Evolutionary conservation across 2,888 invertebrate genomes (phyloP).

Genomic region (Agriopis aurantiaria): DNA sequence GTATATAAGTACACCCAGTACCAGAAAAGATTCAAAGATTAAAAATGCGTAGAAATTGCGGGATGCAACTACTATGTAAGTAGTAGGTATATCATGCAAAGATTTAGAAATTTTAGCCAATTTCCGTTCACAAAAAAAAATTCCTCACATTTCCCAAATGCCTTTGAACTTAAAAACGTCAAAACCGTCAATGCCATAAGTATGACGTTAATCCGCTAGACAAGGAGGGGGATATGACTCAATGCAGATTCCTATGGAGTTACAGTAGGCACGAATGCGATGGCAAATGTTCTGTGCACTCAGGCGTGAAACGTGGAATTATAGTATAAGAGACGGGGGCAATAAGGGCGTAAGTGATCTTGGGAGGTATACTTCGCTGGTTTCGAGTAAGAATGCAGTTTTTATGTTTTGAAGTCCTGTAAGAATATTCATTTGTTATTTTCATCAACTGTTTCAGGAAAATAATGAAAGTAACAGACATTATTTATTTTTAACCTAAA

Average conservation of each 20-base stretch:
- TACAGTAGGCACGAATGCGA: conserved; percentile 74
- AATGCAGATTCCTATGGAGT: conserved; percentile 70
- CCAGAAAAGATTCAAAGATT: too few species aligned
- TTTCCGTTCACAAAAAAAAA: conserved; percentile 51
- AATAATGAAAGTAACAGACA: too few species aligned
- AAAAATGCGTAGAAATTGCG: too few species aligned
- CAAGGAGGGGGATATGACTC: conserved; percentile 70
- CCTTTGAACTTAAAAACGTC: conserved; percentile 70
- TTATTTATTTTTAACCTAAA: too few species aligned
- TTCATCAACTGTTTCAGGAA: too few species aligned
- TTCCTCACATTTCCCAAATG: conserved; percentile 65
- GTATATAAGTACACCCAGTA: too few species aligned
- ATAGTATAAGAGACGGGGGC: conserved; percentile 63
- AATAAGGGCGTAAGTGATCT: conserved; percentile 69
- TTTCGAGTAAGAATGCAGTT: not conserved
- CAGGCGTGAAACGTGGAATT: conserved; percentile 83
- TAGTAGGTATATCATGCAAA: not conserved
- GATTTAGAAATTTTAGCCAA: conserved; percentile 36
- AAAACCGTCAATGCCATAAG: conserved; percentile 78
- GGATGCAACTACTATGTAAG: too few species aligned
- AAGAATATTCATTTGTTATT: too few species aligned
- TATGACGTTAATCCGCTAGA: conserved; percentile 79
- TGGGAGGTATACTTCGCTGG: not conserved
- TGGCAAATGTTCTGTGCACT: conserved; percentile 81
- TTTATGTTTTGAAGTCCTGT: not conserved